phyloP scores from a whole-genome alignment of 2,888 invertebrate genomes.

The Drosophila acutilabella region DNA sequence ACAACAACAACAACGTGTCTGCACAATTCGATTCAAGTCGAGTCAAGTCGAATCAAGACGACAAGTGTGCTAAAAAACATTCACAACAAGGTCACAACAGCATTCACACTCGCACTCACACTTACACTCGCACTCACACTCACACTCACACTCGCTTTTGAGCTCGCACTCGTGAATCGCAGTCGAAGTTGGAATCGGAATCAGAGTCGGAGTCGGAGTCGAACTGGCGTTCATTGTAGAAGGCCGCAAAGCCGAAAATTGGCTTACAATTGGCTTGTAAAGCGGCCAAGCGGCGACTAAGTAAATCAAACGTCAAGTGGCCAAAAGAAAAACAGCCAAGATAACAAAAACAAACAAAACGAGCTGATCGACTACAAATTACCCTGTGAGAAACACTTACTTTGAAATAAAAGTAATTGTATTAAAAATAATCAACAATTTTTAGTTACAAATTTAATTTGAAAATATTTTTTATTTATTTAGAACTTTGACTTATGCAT shows the following conservation, averaged over 20 bases:
- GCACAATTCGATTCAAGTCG: conserved; percentile 28
- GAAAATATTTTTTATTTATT: too few relatives aligned
- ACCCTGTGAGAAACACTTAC: conserved; percentile 8
- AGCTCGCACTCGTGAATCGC: background rate
- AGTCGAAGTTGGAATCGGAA: background rate
- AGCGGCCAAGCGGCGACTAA: conserved; percentile 65
- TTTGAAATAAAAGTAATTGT: background rate
- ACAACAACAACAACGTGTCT: conserved; percentile 23
- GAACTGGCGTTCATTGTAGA: conserved; percentile 25
- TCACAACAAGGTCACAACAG: conserved; percentile 62
- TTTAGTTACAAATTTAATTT: too few relatives aligned
- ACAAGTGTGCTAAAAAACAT: conserved; percentile 73
- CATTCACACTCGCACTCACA: conserved; percentile 1
- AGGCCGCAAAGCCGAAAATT: conserved; percentile 66
- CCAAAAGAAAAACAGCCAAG: conserved; percentile 41
- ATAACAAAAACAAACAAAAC: background rate
- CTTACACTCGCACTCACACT: conserved; percentile 6
- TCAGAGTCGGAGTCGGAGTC: conserved; percentile 5
- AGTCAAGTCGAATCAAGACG: conserved; percentile 27
- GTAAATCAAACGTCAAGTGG: conserved; percentile 65
- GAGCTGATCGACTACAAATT: background rate
- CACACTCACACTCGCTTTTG: conserved; percentile 6
- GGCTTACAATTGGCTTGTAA: conserved; percentile 78
- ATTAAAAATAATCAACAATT: too few relatives aligned
- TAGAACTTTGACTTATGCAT: too few relatives aligned